Percentiles rank a stretch among this genome's conserved stretches.
phyloP scores from a whole-genome alignment of 2,113 vertebrate species.

The Capra hircus region DNA sequence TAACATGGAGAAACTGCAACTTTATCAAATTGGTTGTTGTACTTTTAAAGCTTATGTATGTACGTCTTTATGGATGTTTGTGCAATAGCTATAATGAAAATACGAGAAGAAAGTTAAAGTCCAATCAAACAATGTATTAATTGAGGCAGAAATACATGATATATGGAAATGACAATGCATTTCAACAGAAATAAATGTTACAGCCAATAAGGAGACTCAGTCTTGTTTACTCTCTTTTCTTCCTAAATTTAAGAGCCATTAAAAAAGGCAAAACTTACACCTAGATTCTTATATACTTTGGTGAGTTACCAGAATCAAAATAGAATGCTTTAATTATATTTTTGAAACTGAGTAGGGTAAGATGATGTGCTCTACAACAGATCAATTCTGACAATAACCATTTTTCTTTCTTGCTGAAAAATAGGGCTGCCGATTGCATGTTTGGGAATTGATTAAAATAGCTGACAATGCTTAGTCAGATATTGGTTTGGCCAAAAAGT shows the following conservation, averaged over 20 bases:
- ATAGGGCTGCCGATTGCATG: constrained; percentile 60
- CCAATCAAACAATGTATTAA: constrained; percentile 65
- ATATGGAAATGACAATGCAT: constrained; percentile 44
- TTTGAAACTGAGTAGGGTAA: constrained; percentile 47
- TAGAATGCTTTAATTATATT: constrained; percentile 78
- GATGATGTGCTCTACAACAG: constrained; percentile 72
- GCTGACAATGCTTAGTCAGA: constrained; percentile 67
- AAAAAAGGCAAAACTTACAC: constrained; percentile 73
- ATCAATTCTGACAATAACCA: constrained; percentile 76
- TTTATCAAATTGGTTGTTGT: constrained; percentile 62
- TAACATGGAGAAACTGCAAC: constrained; percentile 43
- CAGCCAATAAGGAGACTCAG: constrained; percentile 63
- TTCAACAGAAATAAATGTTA: constrained; percentile 71
- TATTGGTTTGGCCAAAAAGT: background rate
- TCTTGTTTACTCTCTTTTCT: constrained; percentile 67
- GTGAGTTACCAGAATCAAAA: constrained; percentile 69
- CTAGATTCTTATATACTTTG: constrained; percentile 63
- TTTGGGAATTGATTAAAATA: constrained; percentile 76
- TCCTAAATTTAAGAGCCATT: constrained; percentile 62
- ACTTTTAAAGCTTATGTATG: constrained; percentile 1
- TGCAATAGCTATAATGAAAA: constrained; percentile 19
- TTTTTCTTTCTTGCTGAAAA: constrained; percentile 78
- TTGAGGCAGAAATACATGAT: constrained; percentile 28
- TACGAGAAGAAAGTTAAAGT: constrained; percentile 2
- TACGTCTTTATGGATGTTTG: background rate